Evolutionary conservation across 1,140 invertebrate species (phyloP).

Genomic region (Bombus haemorrhoidalis): DNA sequence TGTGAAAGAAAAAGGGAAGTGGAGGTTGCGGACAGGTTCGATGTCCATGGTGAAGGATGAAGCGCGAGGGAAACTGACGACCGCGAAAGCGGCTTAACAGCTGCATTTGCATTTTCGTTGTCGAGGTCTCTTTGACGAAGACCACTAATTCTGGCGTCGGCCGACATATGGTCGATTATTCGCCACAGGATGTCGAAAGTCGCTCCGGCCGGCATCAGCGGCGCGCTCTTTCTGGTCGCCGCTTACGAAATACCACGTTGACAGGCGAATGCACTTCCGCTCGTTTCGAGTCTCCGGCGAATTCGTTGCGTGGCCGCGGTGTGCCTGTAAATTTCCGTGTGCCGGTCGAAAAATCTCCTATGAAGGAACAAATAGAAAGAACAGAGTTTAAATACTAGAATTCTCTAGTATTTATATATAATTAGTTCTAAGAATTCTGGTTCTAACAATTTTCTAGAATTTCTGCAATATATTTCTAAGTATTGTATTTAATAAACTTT

Average conservation of each 20-base stretch:
- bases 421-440: too few relatives aligned
- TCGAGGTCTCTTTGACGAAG: conserved; percentile 56
- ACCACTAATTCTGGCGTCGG: conserved; percentile 61
- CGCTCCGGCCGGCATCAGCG: conserved; percentile 53
- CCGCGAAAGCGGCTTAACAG: conserved; percentile 32
- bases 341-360: neutral
- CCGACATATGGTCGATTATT: conserved; percentile 62
- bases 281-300: conserved; percentile 23
- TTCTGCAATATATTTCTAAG: too few relatives aligned
- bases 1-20: conserved; percentile 26
- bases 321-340: neutral
- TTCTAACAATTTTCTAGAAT: too few relatives aligned
- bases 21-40: neutral
- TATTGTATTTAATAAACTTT: too few relatives aligned
- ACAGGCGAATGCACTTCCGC: conserved; percentile 60
- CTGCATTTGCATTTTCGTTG: conserved; percentile 58
- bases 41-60: neutral
- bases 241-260: conserved; percentile 61
- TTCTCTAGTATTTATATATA: too few relatives aligned
- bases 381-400: neutral
- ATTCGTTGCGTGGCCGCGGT: conserved; percentile 22
- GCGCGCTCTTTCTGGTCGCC: conserved; percentile 53
- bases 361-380: neutral
- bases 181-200: conserved; percentile 66
- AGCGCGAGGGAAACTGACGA: neutral